Evolutionary conservation across 1,140 invertebrate genomes (phyloP).

Genomic region (Temnothorax curvispinosus): DNA sequence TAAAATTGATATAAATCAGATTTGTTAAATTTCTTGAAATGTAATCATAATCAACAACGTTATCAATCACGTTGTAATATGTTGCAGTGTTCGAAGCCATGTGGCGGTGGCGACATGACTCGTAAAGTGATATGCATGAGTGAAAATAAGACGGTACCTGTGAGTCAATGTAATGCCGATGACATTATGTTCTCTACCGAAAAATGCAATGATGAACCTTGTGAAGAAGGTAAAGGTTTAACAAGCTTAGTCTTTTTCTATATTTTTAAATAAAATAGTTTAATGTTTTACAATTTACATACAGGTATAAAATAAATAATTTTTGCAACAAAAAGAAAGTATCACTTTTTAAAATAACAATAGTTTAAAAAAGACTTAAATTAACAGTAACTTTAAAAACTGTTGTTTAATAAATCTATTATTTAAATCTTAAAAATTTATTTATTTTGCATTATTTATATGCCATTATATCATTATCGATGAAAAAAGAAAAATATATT

Average conservation of each 20-base stretch:
- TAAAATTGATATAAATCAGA: not conserved
- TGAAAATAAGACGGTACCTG: constrained; percentile 88
- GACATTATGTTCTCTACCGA: constrained; percentile 89
- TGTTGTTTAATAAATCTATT: not conserved
- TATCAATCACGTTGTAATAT: constrained; percentile 62
- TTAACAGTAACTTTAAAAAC: not conserved
- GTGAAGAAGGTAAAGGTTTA: constrained; percentile 87
- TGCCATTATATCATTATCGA: not conserved
- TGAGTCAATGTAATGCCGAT: constrained; percentile 88
- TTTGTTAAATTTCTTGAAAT: constrained; percentile 21
- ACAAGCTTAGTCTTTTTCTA: not conserved
- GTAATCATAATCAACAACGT: constrained; percentile 22
- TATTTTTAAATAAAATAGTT: not conserved
- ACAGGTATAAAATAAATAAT: not conserved
- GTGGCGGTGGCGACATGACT: constrained; percentile 91
- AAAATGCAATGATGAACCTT: constrained; percentile 91
- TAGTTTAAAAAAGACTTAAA: not conserved
- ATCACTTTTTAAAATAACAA: not conserved
- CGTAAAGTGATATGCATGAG: constrained; percentile 93
- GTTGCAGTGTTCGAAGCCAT: constrained; percentile 91
- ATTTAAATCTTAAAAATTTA: not conserved
- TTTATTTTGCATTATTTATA: not conserved
- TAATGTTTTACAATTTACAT: not conserved
- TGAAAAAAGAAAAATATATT: not conserved
- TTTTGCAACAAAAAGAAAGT: not conserved